Evolutionary conservation across 2,113 vertebrate species (phyloP), one percentile per base, ranked within the genome.

Genomic region (Microcebus murinus): DNA sequence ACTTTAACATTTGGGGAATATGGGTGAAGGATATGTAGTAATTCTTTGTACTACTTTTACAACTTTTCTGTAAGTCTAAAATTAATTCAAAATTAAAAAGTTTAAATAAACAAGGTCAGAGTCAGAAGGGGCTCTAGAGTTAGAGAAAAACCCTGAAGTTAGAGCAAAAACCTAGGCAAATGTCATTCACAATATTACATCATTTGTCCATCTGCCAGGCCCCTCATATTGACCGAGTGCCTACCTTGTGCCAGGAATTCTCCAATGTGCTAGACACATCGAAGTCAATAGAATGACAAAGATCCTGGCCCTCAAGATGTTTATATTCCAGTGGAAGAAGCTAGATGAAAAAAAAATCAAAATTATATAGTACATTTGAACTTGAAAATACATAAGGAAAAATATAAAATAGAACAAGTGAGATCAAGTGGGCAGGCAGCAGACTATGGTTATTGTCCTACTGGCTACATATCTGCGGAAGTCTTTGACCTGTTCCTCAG

Each of bases 21-120:
- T 2, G 25, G 7, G n/a, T 59, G 15, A 94, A 77, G 11, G 39
- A 52, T 79, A 59, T 36, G 34, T 14, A 67, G 18, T 70, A 74
- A 82, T 59, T 90, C 25, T 77, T 89, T 79, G 34, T 45, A 67
- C 13, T 57, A 20, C 45, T 71, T 94, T 39, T 79, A 20, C 20
- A 71, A 83, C 34, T 52, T 87, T 84, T 79, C 48, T 67, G 1
- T 89, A 71, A 74, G 12, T 90, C 45, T 87, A 61, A 80, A 74
- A 79, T 68, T 74, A 80, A 83, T 87, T 71, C 0, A 50, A 83
- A 74, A 39, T 20, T 76, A 21, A 10, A 82, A 83, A 42, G 0
- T n/a, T 8, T 42, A 25, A 55, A 67, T 52, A 85, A 76, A 85
- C 12, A 70, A 92, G 31, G 18, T 36, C 9, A 48, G 68, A 42